phyloP scores from a whole-genome alignment of 2,113 vertebrate genomes.

The Phoenicopterus ruber region DNA sequence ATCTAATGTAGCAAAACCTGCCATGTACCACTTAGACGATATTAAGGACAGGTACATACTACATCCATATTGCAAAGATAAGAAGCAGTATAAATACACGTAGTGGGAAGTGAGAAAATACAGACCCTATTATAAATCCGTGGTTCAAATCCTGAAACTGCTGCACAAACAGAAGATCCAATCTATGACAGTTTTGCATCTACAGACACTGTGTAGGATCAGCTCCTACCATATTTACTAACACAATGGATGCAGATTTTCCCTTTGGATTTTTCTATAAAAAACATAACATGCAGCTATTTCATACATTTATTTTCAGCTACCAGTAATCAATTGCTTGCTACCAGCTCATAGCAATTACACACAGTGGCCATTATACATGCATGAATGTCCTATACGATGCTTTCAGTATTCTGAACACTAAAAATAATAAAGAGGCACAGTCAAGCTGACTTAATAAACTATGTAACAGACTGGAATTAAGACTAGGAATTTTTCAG shows the following conservation, averaged over 20 bases:
- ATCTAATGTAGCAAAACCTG: background rate
- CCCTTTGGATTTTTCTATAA: background rate
- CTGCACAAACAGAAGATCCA: background rate
- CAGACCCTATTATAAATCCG: background rate
- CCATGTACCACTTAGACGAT: background rate
- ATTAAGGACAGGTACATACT: background rate
- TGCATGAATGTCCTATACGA: background rate
- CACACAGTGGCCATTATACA: background rate
- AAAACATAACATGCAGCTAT: background rate
- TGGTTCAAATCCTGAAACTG: background rate
- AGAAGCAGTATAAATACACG: background rate
- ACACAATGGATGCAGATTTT: background rate
- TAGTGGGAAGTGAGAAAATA: constrained; percentile 1
- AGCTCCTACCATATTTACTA: background rate
- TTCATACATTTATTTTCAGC: background rate
- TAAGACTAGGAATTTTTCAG: constrained; percentile 7
- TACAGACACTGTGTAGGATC: background rate
- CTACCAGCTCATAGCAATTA: background rate
- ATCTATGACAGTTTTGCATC: background rate
- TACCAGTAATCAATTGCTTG: background rate
- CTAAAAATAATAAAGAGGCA: background rate
- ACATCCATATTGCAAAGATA: background rate
- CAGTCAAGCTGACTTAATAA: background rate
- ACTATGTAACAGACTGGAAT: constrained; percentile 6
- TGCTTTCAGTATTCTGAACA: background rate